These are phyloP conservation scores for Hemicentrotus pulcherrimus DNA, from an alignment of 35 echinoderm and acorn worm genomes.

Conservation along the genomic window DNA sequence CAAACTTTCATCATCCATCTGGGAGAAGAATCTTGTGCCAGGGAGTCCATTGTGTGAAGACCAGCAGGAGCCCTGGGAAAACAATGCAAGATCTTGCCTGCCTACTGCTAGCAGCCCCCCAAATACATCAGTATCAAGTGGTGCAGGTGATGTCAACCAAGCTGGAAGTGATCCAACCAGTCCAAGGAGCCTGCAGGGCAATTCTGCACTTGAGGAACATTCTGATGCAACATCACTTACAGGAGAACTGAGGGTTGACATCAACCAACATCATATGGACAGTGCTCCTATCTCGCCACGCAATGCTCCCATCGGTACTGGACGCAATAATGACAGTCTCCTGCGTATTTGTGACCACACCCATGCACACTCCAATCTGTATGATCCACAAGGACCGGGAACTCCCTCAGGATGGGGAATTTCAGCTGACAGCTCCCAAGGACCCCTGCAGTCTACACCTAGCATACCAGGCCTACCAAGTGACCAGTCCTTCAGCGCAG, in stretches of 20 bases:
- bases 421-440: not conserved
- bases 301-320: slow-evolving; percentile 78
- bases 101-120: slow-evolving; percentile 59
- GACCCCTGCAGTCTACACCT: slow-evolving; percentile 39
- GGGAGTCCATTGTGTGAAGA: slow-evolving; percentile 70
- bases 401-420: slow-evolving; percentile 15
- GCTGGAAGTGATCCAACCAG: not conserved
- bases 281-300: slow-evolving; percentile 55
- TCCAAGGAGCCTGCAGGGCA: not conserved
- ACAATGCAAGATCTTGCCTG: slow-evolving; percentile 78
- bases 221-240: slow-evolving; percentile 70
- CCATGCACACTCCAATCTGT: slow-evolving; percentile 68
- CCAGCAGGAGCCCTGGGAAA: slow-evolving; percentile 71
- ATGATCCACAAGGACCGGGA: slow-evolving; percentile 8
- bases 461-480: slow-evolving; percentile 45
- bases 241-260: slow-evolving; percentile 71
- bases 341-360: slow-evolving; percentile 82
- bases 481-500: slow-evolving; percentile 44
- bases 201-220: slow-evolving; percentile 51
- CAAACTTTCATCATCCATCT: slow-evolving; percentile 52
- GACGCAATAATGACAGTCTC: slow-evolving; percentile 65
- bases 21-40: slow-evolving; percentile 87
- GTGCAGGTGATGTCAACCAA: not conserved
- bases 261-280: slow-evolving; percentile 55
- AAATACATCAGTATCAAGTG: not conserved